A percentile compares a stretch with the other conserved stretches of the same genome.
Evolutionary conservation across 1,140 invertebrate species (phyloP).

Genomic region (Harpegnathos saltator): DNA sequence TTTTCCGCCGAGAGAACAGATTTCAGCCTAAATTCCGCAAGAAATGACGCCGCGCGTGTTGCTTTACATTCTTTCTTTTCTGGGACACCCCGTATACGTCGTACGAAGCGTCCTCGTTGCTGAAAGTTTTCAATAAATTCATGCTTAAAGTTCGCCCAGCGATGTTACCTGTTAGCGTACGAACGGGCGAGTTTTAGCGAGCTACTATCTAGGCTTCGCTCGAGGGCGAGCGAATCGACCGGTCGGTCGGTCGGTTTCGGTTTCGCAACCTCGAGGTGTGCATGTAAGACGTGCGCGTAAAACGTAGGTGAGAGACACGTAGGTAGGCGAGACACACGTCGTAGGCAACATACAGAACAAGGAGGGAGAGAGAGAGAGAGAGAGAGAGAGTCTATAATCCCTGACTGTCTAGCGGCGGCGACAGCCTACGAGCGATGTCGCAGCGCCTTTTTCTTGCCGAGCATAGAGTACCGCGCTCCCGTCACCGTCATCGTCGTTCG

Average conservation of each 20-base stretch:
- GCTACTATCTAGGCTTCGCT: conserved; percentile 26
- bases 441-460: conserved; percentile 11
- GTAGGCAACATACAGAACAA: conserved; percentile 6
- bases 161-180: conserved; percentile 46
- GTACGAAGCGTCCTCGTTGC: conserved; percentile 27
- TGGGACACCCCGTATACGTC: conserved; percentile 9
- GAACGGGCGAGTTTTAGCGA: neutral
- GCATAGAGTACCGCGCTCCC: conserved; percentile 1
- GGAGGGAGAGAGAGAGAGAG: conserved; percentile 16
- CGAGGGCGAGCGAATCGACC: conserved; percentile 53
- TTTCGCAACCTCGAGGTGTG: conserved; percentile 17
- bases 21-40: neutral
- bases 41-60: neutral
- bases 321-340: conserved; percentile 47
- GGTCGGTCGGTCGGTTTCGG: conserved; percentile 30
- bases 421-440: conserved; percentile 37
- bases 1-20: too few species aligned
- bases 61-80: conserved; percentile 39
- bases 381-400: conserved; percentile 43
- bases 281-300: neutral
- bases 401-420: neutral
- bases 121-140: conserved; percentile 54
- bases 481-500: neutral
- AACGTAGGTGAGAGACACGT: conserved; percentile 41
- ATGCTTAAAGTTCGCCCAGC: conserved; percentile 29